Percentiles rank a stretch among this genome's conserved stretches.
These are phyloP conservation scores for Holocentrus rufus DNA, from an alignment of 2,797 vertebrate genomes.

Conservation along the genomic window DNA sequence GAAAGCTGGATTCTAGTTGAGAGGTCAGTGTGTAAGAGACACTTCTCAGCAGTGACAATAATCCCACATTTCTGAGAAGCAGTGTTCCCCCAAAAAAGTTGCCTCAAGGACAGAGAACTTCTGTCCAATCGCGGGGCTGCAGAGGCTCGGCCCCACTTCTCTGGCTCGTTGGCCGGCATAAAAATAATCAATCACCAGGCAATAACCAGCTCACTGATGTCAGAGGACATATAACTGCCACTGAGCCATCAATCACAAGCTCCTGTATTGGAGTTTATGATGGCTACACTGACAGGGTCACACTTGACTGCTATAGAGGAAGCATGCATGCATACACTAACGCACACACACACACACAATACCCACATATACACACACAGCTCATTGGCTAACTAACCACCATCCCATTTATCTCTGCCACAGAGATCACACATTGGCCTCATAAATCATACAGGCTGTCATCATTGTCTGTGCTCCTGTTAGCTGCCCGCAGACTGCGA, in stretches of 20 bases:
- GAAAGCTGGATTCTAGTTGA: neutral
- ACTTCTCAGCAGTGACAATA: neutral
- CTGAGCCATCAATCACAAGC: conserved; percentile 69
- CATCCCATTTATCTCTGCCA: conserved; percentile 71
- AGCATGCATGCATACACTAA: conserved; percentile 16
- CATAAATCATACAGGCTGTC: conserved; percentile 70
- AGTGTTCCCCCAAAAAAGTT: conserved; percentile 16
- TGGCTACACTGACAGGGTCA: conserved; percentile 44
- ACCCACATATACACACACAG: conserved; percentile 14
- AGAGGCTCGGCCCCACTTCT: conserved; percentile 21
- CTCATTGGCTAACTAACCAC: conserved; percentile 69
- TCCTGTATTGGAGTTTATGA: conserved; percentile 55
- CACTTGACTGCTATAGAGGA: conserved; percentile 14
- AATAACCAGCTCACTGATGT: conserved; percentile 51
- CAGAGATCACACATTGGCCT: conserved; percentile 61
- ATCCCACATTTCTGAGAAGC: conserved; percentile 11
- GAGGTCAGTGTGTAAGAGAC: neutral
- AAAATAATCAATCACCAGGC: conserved; percentile 55
- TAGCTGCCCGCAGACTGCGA: conserved; percentile 54
- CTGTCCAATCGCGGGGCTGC: conserved; percentile 6
- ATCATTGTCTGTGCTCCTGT: conserved; percentile 45
- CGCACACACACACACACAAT: neutral
- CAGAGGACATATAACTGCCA: conserved; percentile 57
- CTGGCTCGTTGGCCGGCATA: conserved; percentile 41
- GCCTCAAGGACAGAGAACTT: conserved; percentile 43